phyloP scores from a whole-genome alignment of 2,888 invertebrate species.

The Noctua pronuba region DNA sequence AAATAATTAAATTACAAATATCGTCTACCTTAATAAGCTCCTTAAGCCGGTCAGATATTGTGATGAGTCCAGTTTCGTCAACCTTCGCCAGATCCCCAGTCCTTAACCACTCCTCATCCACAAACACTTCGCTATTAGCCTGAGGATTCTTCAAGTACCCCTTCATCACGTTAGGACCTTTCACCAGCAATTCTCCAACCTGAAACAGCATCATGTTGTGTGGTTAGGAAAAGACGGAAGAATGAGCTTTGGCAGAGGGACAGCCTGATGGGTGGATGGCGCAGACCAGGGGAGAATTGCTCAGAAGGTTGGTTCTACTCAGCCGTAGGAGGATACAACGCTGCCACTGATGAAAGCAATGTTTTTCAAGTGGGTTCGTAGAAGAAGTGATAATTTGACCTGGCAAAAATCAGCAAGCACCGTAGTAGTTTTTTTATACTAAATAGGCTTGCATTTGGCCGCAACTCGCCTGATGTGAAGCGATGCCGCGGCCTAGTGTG shows the following conservation, averaged over 20 bases:
- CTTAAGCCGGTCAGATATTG: constrained; percentile 94
- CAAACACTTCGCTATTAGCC: constrained; percentile 92
- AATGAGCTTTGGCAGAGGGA: not conserved
- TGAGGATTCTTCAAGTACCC: constrained; percentile 94
- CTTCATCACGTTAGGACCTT: constrained; percentile 95
- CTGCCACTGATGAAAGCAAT: not conserved
- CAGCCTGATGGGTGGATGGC: not conserved
- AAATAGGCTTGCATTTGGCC: too few relatives aligned
- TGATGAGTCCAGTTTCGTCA: constrained; percentile 92
- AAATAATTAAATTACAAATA: not conserved
- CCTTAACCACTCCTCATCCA: constrained; percentile 93
- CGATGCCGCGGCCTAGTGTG: too few relatives aligned
- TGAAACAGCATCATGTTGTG: constrained; percentile 64
- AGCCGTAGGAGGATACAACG: not conserved
- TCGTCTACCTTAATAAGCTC: constrained; percentile 94
- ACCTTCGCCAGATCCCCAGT: constrained; percentile 93
- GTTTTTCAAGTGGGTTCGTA: too few relatives aligned
- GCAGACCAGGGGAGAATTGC: not conserved
- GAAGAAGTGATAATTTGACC: not conserved
- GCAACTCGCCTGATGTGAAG: too few relatives aligned
- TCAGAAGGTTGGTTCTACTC: not conserved
- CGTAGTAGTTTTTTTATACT: too few relatives aligned
- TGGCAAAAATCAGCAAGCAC: too few relatives aligned
- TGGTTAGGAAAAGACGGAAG: not conserved
- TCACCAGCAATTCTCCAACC: constrained; percentile 93